Evolutionary conservation across 1,140 invertebrate species (phyloP).

Genomic region (Pararge aegeria): DNA sequence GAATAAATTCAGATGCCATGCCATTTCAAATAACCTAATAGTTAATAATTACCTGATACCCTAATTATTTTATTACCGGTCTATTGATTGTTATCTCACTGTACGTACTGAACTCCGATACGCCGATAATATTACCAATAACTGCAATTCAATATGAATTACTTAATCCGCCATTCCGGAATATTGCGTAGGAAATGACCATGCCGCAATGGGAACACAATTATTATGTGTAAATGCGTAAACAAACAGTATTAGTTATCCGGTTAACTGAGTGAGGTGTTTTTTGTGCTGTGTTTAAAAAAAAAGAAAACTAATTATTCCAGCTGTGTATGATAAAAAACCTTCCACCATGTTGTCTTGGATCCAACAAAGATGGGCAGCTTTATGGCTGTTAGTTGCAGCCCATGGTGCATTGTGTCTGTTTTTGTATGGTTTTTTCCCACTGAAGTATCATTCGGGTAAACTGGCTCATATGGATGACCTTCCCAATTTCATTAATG

Average conservation of each 20-base stretch:
- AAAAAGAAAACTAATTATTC: background rate
- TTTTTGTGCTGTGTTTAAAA: background rate
- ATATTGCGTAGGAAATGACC: slow-evolving; percentile 30
- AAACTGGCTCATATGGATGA: slow-evolving; percentile 73
- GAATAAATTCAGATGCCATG: too few relatives aligned
- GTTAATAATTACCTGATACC: too few relatives aligned
- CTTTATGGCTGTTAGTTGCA: slow-evolving; percentile 60
- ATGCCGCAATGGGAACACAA: background rate
- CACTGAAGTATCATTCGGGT: slow-evolving; percentile 77
- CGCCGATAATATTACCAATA: slow-evolving; percentile 27
- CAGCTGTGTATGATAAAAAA: background rate
- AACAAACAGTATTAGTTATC: background rate
- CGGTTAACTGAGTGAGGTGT: background rate
- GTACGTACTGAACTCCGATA: slow-evolving; percentile 19
- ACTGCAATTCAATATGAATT: slow-evolving; percentile 15
- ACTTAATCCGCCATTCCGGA: slow-evolving; percentile 24
- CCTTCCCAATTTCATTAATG: slow-evolving; percentile 78
- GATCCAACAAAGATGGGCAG: slow-evolving; percentile 67
- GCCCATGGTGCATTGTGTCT: slow-evolving; percentile 62
- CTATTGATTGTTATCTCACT: slow-evolving; percentile 18
- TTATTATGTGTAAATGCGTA: slow-evolving; percentile 8
- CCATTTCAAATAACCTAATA: background rate
- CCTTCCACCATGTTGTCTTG: slow-evolving; percentile 52
- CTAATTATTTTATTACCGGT: slow-evolving; percentile 9
- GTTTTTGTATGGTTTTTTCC: slow-evolving; percentile 83